These are phyloP conservation scores for Eretmochelys imbricata DNA, from an alignment of 2,113 vertebrate species.

Conservation along the genomic window DNA sequence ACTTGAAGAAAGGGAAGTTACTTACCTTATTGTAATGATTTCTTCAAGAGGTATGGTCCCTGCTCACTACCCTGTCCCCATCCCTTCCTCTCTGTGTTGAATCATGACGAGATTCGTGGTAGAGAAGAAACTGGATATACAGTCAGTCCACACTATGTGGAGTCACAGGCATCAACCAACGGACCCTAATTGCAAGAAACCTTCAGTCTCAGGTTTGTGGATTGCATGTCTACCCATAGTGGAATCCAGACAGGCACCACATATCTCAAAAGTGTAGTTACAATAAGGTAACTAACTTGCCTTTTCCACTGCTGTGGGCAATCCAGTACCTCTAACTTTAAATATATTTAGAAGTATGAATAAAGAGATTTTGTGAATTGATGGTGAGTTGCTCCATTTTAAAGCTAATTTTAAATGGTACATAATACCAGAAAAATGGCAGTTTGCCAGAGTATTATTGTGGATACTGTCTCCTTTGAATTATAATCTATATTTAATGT, in stretches of 20 bases:
- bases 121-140: no score
- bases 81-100: no score
- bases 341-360: not conserved
- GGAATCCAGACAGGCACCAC: not conserved
- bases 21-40: no score
- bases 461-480: not conserved
- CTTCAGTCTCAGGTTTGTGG: not conserved
- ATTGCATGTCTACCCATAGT: not conserved
- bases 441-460: not conserved
- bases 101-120: no score
- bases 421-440: not conserved
- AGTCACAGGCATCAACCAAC: not conserved
- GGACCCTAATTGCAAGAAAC: not conserved
- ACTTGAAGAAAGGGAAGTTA: no score
- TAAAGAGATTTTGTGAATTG: fast-evolving
- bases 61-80: no score
- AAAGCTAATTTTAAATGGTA: not conserved
- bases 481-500: not conserved
- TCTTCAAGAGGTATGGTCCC: no score
- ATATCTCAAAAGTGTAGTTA: not conserved
- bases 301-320: not conserved
- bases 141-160: not conserved
- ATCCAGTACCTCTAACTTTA: no score
- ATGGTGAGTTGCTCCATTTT: not conserved
- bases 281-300: not conserved